phyloP scores from a whole-genome alignment of 2,888 invertebrate species.

The Hetaerina titia region DNA sequence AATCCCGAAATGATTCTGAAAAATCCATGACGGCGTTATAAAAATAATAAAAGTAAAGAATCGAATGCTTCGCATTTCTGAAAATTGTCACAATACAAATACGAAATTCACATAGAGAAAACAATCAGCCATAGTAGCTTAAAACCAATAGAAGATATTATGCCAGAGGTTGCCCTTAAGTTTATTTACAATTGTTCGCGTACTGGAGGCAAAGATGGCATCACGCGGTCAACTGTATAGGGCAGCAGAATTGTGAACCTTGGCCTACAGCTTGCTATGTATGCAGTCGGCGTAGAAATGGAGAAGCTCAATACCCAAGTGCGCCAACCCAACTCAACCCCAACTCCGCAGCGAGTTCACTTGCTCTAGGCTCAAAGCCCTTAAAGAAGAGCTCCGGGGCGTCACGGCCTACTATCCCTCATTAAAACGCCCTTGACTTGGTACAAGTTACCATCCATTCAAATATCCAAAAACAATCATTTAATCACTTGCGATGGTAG shows the following conservation, averaged over 20 bases:
- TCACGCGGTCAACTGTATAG: not conserved
- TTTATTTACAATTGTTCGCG: not conserved
- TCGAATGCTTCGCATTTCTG: too few species aligned
- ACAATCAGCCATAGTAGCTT: not conserved
- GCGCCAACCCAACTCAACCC: constrained; percentile 24
- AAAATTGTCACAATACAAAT: too few species aligned
- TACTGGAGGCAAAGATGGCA: not conserved
- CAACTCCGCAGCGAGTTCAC: not conserved
- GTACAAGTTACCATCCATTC: not conserved
- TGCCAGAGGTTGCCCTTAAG: not conserved
- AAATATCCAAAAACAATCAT: not conserved
- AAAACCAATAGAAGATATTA: too few species aligned
- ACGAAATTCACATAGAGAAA: too few species aligned
- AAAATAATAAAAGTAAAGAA: too few species aligned
- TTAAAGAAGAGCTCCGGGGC: constrained; percentile 23
- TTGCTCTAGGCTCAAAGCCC: constrained; percentile 13
- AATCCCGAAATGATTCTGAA: too few species aligned
- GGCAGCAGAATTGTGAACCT: constrained; percentile 26
- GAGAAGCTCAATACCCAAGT: constrained; percentile 20
- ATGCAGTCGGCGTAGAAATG: constrained; percentile 25
- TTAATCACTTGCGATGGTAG: not conserved
- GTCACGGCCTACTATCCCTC: constrained; percentile 51
- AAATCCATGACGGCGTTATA: too few species aligned
- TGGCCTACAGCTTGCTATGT: constrained; percentile 45
- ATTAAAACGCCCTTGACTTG: constrained; percentile 49